phyloP scores from a whole-genome alignment of 2,797 vertebrate species.

The Rhodeus uyekii region DNA sequence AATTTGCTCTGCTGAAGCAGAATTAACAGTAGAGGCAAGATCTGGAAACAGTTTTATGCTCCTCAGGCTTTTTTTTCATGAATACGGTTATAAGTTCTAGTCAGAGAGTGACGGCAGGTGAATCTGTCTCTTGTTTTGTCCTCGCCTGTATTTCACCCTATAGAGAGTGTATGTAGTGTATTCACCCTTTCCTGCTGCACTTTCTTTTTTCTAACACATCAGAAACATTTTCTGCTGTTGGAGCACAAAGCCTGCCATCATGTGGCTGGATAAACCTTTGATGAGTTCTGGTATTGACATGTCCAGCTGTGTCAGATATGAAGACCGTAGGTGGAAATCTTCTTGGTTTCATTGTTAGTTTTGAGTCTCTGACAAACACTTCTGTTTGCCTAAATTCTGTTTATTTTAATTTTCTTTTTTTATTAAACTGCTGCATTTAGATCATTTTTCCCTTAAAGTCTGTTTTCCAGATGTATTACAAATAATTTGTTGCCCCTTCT shows the following conservation, averaged over 20 bases:
- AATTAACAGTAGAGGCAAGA: not conserved
- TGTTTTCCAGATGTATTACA: too few species aligned
- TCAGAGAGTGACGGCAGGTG: not conserved
- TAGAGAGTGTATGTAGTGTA: not conserved
- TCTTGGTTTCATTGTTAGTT: not conserved
- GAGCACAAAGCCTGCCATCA: conserved; percentile 16
- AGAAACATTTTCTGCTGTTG: not conserved
- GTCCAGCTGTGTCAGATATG: conserved; percentile 34
- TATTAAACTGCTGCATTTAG: too few species aligned
- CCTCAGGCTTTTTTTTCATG: conserved; percentile 30
- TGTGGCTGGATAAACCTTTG: conserved; percentile 20
- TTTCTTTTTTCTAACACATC: not conserved
- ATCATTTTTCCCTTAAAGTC: too few species aligned
- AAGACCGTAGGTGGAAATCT: not conserved
- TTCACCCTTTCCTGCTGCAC: not conserved
- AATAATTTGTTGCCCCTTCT: too few species aligned
- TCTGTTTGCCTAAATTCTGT: too few species aligned
- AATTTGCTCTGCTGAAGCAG: conserved; percentile 22
- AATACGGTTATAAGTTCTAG: conserved; percentile 28
- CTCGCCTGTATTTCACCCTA: not conserved
- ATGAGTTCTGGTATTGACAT: conserved; percentile 45
- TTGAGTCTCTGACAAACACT: too few species aligned
- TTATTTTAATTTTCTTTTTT: too few species aligned
- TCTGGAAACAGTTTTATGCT: conserved; percentile 32
- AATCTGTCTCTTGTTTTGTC: not conserved